phyloP scores from a whole-genome alignment of 2,113 vertebrate species.

The Sinosuthora webbiana region DNA sequence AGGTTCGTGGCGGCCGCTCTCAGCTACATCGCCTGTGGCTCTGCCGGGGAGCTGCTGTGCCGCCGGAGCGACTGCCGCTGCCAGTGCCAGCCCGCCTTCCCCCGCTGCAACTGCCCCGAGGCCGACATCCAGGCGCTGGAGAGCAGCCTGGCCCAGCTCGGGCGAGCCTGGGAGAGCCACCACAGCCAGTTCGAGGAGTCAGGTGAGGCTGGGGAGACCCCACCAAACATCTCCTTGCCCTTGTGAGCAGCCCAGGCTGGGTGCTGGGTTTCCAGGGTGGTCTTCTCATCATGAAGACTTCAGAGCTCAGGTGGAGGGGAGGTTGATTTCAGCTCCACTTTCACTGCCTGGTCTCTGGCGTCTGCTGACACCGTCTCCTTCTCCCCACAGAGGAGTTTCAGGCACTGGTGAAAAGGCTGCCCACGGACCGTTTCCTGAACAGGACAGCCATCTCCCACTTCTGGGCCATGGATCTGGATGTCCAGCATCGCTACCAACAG shows the following conservation, averaged over 20 bases:
- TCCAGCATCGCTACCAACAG: conserved; percentile 89
- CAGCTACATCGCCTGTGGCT: conserved; percentile 95
- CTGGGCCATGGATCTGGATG: conserved; percentile 83
- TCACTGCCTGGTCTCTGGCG: rapidly evolving
- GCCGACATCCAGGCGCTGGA: conserved; percentile 91
- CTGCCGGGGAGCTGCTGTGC: conserved; percentile 90
- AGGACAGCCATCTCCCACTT: conserved; percentile 86
- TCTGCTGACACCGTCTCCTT: rapidly evolving
- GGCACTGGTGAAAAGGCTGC: conserved; percentile 86
- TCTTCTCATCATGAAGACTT: background rate
- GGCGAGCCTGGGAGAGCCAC: conserved; percentile 81
- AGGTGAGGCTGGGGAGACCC: conserved; percentile 71
- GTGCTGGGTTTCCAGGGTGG: background rate
- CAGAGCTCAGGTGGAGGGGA: background rate
- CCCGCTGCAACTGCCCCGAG: conserved; percentile 93
- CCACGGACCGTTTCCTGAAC: conserved; percentile 88
- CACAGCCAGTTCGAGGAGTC: conserved; percentile 91
- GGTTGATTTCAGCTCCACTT: background rate
- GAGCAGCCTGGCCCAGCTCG: conserved; percentile 86
- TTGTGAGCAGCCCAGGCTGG: background rate
- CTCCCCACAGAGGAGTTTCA: conserved; percentile 88
- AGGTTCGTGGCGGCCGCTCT: conserved; percentile 92
- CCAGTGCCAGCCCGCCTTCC: conserved; percentile 84
- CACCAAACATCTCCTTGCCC: background rate
- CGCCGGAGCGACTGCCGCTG: conserved; percentile 93